These are phyloP conservation scores for Neria commutata DNA, from an alignment of 2,888 invertebrate species.

Conservation along the genomic window DNA sequence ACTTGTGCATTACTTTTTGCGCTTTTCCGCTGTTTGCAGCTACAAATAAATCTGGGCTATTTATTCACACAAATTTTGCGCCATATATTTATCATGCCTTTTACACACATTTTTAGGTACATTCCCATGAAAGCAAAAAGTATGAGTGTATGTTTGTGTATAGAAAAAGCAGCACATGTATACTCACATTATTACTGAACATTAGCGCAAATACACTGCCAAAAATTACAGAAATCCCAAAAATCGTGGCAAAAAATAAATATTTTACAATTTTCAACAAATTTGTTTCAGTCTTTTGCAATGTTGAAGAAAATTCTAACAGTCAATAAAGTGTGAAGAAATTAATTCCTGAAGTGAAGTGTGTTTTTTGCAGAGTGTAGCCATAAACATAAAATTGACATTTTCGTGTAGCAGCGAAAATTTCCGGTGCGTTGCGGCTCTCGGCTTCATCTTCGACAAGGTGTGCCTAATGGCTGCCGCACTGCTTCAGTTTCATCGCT, in stretches of 20 bases:
- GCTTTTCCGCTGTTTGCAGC: slow-evolving; percentile 33
- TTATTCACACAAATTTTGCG: slow-evolving; percentile 57
- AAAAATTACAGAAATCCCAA: slow-evolving; percentile 34
- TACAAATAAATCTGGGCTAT: slow-evolving; percentile 55
- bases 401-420: neutral
- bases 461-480: slow-evolving; percentile 24
- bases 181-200: slow-evolving; percentile 29
- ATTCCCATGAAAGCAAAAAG: no score
- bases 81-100: slow-evolving; percentile 27
- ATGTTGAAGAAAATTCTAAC: no score
- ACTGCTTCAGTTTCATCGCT: neutral
- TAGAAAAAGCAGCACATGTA: slow-evolving; percentile 40
- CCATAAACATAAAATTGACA: slow-evolving; percentile 5
- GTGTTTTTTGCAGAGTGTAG: neutral
- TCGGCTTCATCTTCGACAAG: slow-evolving; percentile 14
- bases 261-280: no score
- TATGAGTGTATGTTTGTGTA: no score
- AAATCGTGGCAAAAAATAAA: neutral
- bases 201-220: slow-evolving; percentile 42
- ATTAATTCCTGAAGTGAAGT: no score
- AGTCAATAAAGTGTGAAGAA: no score
- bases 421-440: slow-evolving; percentile 4
- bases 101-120: no score
- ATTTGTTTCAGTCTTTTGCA: neutral
- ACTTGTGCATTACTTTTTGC: slow-evolving; percentile 22